Evolutionary conservation across 2,797 vertebrate genomes (phyloP).

Genomic region (Melanotaenia trifasciata): DNA sequence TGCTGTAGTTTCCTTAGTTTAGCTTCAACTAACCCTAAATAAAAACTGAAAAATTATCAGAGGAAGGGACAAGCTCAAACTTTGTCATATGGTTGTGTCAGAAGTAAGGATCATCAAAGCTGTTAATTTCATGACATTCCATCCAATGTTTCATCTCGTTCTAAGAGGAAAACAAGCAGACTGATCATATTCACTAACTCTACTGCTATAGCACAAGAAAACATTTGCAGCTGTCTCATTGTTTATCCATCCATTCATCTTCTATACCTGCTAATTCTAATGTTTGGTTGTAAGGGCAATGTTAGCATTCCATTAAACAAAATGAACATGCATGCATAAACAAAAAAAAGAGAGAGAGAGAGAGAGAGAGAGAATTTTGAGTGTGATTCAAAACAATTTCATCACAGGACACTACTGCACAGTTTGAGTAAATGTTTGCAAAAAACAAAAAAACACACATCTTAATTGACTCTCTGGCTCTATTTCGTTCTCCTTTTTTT

Average conservation of each 20-base stretch:
- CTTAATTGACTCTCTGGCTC: constrained; percentile 20
- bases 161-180: too few species aligned
- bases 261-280: too few species aligned
- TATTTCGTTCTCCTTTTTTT: not conserved
- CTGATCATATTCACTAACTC: too few species aligned
- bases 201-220: too few species aligned
- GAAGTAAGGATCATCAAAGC: too few species aligned
- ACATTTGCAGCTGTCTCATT: too few species aligned
- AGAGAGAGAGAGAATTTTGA: not conserved
- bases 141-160: too few species aligned
- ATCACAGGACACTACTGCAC: constrained; percentile 5
- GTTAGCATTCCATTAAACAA: constrained; percentile 8
- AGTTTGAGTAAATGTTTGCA: constrained; percentile 40
- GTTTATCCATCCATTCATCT: too few species aligned
- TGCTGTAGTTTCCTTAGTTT: not conserved
- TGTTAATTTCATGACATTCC: too few species aligned
- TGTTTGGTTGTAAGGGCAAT: too few species aligned
- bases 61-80: not conserved
- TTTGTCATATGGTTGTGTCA: too few species aligned
- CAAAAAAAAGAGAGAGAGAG: constrained; percentile 20
- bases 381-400: constrained; percentile 18
- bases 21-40: not conserved
- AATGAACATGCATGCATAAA: constrained; percentile 20
- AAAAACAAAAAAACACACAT: constrained; percentile 5
- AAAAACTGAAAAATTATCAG: not conserved